Base-by-base conservation (phyloP, 2,888 invertebrate species). In the Lepas anatifera region DNA sequence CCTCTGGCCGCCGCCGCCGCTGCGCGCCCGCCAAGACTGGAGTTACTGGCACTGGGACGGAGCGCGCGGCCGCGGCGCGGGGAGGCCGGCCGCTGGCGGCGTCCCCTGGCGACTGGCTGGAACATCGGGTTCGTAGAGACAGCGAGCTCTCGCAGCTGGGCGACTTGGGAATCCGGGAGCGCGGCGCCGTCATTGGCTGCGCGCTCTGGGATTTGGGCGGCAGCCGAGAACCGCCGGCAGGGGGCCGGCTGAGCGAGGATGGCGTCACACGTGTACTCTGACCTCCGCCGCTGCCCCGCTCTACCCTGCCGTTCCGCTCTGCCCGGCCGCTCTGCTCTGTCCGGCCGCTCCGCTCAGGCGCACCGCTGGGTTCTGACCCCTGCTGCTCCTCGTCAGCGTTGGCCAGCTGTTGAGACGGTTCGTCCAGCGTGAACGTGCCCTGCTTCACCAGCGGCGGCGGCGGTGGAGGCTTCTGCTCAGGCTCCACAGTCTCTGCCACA, bases 11-110 rank as follows among this genome's bases (percentile, higher is more conserved):
- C 32, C 4, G 32, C 32, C 32, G 32, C 13, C 18, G 58, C 29
- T 18, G 32, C 27, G 6, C 58, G 58, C 16, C 18, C 32, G 18
- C 58, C 16, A 18, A 58, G 13, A 22, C 58, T 58, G 6, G 58
- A 58, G 58, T 58, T 58, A 32, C 58, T 58, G 58, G 79, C 58
- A 22, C 58, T 58, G 32, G 29, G 58, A 22, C 58, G 32, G 18
- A 58, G 58, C 32, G 32, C 13, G 1, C 58, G 58, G 58, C 58
- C 58, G 32, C 58, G 58, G 4, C 58, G 58, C 58, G 58, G 58
- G 7, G 58, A 58, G 29, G 58, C 18, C 58, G 58, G 58, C 58
- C 58, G 58, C 58, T 32, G 58, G 29, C 58, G 58, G 29, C 58
- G 58, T 32, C 32, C 58, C 18, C 58, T 25, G 58, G 58, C 32